Evolutionary conservation across 35 echinoderm and acorn worm genomes (phyloP).

Genomic region (Acanthaster planci): DNA sequence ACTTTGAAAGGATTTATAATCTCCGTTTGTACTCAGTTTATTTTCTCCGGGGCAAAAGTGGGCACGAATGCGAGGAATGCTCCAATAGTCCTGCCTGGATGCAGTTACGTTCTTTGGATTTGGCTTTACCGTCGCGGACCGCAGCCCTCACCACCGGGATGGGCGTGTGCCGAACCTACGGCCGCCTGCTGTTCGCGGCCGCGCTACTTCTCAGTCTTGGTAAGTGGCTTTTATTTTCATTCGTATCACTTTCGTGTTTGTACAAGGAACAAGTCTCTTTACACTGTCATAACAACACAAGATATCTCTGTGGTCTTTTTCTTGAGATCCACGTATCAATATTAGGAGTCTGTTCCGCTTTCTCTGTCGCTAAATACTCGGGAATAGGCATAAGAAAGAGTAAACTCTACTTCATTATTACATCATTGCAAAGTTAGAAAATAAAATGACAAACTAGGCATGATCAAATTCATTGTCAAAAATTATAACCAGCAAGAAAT

Average conservation of each 20-base stretch:
- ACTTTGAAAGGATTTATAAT: too few species aligned
- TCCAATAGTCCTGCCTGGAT: neutral
- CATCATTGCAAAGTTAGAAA: too few species aligned
- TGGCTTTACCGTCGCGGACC: neutral
- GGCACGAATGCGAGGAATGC: neutral
- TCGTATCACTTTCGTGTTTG: neutral
- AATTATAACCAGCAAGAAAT: too few species aligned
- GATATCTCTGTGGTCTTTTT: too few species aligned
- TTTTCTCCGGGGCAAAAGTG: neutral
- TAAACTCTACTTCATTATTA: too few species aligned
- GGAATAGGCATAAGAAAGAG: too few species aligned
- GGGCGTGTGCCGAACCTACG: neutral
- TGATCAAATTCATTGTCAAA: too few species aligned
- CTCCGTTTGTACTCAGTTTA: too few species aligned
- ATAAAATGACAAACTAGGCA: too few species aligned
- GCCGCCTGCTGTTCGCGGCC: neutral
- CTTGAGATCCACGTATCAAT: too few species aligned
- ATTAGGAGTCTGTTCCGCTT: too few species aligned
- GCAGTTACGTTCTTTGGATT: neutral
- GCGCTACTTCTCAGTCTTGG: neutral
- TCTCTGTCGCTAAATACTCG: too few species aligned
- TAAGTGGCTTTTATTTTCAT: slow-evolving; percentile 25
- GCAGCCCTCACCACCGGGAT: neutral
- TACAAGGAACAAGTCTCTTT: neutral
- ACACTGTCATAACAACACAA: neutral